These are phyloP conservation scores for Thermophis baileyi DNA, from an alignment of 2,113 vertebrate species.

Conservation along the genomic window DNA sequence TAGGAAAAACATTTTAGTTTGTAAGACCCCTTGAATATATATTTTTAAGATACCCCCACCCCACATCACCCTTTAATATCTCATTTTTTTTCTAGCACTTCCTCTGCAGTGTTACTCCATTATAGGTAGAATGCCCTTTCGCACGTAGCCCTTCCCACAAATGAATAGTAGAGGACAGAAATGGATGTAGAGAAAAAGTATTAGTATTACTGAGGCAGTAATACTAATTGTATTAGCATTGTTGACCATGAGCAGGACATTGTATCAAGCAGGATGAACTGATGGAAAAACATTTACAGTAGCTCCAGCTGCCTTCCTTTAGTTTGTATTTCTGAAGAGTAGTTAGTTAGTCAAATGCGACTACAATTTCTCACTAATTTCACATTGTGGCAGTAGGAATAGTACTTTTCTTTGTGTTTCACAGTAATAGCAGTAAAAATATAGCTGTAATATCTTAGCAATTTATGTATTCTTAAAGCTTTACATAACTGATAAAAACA, in stretches of 20 bases:
- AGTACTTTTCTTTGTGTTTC: background rate
- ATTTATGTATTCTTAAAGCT: background rate
- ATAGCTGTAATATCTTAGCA: background rate
- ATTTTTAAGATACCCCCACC: background rate
- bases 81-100: background rate
- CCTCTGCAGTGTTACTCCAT: background rate
- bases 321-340: background rate
- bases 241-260: background rate
- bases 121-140: background rate
- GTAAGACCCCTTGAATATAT: background rate
- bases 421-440: background rate
- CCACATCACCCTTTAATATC: background rate
- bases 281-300: background rate
- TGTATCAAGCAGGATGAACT: background rate
- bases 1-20: background rate
- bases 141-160: background rate
- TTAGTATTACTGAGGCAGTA: background rate
- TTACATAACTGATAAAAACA: background rate
- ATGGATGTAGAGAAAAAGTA: background rate
- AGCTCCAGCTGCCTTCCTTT: background rate
- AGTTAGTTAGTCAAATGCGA: background rate
- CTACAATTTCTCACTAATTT: background rate
- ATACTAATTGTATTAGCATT: background rate
- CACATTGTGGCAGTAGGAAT: background rate
- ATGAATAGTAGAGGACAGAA: background rate